Base-by-base conservation (phyloP, 1,140 invertebrate species). In the Galleria mellonella region DNA sequence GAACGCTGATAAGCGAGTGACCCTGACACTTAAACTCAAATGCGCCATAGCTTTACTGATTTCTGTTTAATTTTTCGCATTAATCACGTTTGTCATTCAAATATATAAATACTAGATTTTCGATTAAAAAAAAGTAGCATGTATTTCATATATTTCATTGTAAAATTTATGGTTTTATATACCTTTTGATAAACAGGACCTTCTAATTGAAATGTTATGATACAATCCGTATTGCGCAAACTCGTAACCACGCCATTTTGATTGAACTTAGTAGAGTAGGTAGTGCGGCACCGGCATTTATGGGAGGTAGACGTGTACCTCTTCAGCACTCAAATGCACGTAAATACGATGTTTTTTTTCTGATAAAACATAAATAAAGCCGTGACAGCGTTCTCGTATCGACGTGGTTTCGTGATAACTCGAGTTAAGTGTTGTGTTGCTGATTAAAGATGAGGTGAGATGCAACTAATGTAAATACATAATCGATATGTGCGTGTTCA, bases 261-360 rank as follows among this genome's bases (percentile, higher is more conserved):
- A 23, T 69, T 67, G 17, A 23, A 23, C 17, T 23, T 23, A 23
- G 17, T 2, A 3, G 2, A 23, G 17, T 23, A 6, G 6, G 57
- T 55, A 72, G 74, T 81, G 64, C 63, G 66, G 62, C 44, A 68
- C 47, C 50, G 51, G 41, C 45, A 35, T 55, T 40, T 36, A 14
- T 11, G 14, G 30, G 28, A 32, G 13, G 13, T 29, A 43, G 56
- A 58, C 55, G 62, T 50, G 13, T 42, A 43, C 56, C 51, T 55
- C 39, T 38, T 38, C 42, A 41, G 10, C 66, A 74, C 17, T 71
- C 56, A 63, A 68, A 68, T 37, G 42, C 55, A 14, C 44, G 36
- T 75, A 72, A 74, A 70, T 74, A 59, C 68, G 44, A 61, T 72
- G 73, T 77, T 75, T 63, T 62, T 70, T 65, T 44, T 15, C 45